Evolutionary conservation across 2,797 vertebrate genomes (phyloP), one percentile per base, ranked within the genome.

Genomic region (Crocodylus rhombifer): DNA sequence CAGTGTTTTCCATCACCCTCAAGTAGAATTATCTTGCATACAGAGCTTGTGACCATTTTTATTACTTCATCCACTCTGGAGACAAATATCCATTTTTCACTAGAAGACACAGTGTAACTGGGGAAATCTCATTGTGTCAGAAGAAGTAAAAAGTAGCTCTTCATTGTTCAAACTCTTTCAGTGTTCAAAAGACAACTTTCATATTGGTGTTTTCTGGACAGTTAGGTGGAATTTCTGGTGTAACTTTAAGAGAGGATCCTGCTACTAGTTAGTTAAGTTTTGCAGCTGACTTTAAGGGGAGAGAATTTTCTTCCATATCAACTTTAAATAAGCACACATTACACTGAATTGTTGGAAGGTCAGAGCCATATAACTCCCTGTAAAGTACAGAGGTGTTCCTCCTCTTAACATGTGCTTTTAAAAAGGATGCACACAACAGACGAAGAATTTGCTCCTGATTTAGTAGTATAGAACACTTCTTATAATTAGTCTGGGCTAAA

Each of bases 11-110:
- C 11, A 51, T n/a, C 61, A 17, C 33, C 17, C 8, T 14, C 65
- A 76, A 85, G 30, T 55, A 77, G 78, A 93, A 3, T 75, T 63
- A 84, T 71, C 94, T 82, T 80, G 7, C 75, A 77, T 63, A 20
- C 84, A 56, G 7, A 18, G 13, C 62, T 62, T 76, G 20, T 36
- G 51, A 20, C 28, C 55, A 62, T 84, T 89, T 81, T 9, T 56
- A 79, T 90, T 75, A 26, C 28, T 79, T 77, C 67, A 81, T 71
- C 77, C 20, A 77, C 20, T 71, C 28, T 33, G 7, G 33, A 25
- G 16, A 83, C 93, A 80, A n/a, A 55, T 61, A 51, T 71, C 51
- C 73, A 86, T 92, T 93, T 89, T 74, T 76, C 76, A 51, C 25
- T 57, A 85, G 82, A 69, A 94, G 58, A 77, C 30, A 87, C 80